Evolutionary conservation across 2,797 vertebrate species (phyloP).

Genomic region (Vespertilio murinus): DNA sequence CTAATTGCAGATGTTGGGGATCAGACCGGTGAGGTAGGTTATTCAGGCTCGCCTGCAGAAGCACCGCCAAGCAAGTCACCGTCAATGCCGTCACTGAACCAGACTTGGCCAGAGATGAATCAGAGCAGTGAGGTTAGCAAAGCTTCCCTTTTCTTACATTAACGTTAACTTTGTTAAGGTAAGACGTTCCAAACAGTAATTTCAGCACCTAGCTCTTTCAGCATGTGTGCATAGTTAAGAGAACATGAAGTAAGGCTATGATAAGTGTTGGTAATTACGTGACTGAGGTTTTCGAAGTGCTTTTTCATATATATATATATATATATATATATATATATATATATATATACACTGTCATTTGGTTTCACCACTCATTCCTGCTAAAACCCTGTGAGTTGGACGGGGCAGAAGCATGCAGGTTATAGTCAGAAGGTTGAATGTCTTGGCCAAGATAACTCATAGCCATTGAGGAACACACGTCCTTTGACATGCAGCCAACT

Average conservation of each 20-base stretch:
- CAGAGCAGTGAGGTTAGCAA: conserved; percentile 97
- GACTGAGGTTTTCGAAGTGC: conserved; percentile 30
- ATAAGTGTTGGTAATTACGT: not conserved
- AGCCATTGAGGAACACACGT: not conserved
- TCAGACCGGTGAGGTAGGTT: conserved; percentile 91
- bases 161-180: conserved; percentile 58
- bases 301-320: not conserved
- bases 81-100: conserved; percentile 98
- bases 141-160: conserved; percentile 69
- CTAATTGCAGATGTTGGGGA: conserved; percentile 90
- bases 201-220: not conserved
- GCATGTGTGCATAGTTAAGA: not conserved
- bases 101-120: conserved; percentile 99
- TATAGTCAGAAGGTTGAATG: not conserved
- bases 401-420: not conserved
- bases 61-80: conserved; percentile 98
- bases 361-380: not conserved
- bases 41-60: conserved; percentile 94
- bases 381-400: not conserved
- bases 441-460: not conserved
- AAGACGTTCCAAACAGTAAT: conserved; percentile 30
- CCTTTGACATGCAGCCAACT: not conserved
- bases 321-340: too few species aligned
- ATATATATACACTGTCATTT: not conserved
- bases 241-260: not conserved